Conservation (phyloP, 2,888 invertebrate species). For the Catocala fraxini region DNA sequence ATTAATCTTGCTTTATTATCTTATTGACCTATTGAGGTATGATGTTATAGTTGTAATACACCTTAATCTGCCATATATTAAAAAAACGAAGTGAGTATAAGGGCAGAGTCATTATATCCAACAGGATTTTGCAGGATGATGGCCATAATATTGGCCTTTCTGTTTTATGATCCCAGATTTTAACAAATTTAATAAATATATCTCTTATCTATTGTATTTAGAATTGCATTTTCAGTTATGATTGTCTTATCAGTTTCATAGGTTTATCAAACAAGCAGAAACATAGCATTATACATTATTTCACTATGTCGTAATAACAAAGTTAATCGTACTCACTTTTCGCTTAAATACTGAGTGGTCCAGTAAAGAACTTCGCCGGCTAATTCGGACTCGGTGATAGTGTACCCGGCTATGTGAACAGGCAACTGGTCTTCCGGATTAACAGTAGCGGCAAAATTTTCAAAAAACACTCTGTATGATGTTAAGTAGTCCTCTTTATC, state of each 20-base stretch:
- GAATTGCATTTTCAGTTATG: conserved; percentile 14
- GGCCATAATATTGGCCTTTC: no score
- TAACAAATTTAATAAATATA: no score
- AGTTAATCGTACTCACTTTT: conserved; percentile 89
- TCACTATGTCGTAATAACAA: background rate
- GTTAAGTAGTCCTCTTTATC: conserved; percentile 91
- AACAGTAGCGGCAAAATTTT: conserved; percentile 90
- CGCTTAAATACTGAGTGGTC: conserved; percentile 92
- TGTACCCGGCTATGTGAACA: conserved; percentile 90
- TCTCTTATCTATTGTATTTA: background rate
- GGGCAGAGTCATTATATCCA: no score
- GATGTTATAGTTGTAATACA: no score
- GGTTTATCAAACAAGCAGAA: conserved; percentile 37
- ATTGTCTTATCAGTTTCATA: conserved; percentile 49
- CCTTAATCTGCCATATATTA: no score
- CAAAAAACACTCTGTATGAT: conserved; percentile 91
- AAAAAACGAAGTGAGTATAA: no score
- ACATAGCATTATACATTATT: background rate
- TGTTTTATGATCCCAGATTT: no score
- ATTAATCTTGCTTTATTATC: no score
- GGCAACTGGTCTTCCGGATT: conserved; percentile 92
- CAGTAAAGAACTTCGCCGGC: conserved; percentile 92
- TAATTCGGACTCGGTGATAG: conserved; percentile 90
- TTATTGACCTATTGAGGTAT: no score
- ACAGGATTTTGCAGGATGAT: no score